These are phyloP conservation scores for Drosophila setifemur DNA, from an alignment of 1,140 invertebrate genomes.

Conservation along the genomic window DNA sequence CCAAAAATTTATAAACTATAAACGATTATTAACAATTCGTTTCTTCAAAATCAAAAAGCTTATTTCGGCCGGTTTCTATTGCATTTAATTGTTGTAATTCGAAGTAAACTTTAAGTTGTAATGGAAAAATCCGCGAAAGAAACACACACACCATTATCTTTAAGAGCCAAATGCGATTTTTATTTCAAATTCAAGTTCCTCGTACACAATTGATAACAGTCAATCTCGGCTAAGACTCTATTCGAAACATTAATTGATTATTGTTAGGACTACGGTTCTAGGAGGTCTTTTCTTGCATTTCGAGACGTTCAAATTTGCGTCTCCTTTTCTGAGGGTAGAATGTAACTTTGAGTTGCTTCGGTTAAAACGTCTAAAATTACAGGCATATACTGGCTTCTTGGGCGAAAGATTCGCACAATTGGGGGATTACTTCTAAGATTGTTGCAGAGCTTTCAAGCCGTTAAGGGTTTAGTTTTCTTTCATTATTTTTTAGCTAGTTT, in stretches of 20 bases:
- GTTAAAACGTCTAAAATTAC: constrained; percentile 58
- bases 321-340: constrained; percentile 31
- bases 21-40: no score
- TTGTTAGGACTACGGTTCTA: constrained; percentile 23
- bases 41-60: no score
- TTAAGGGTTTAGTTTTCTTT: background rate
- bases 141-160: background rate
- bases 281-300: constrained; percentile 34
- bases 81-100: no score
- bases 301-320: no score
- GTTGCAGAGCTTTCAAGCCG: background rate
- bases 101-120: no score
- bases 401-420: constrained; percentile 15
- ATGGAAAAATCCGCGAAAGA: no score
- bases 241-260: background rate
- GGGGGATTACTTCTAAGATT: constrained; percentile 15
- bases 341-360: background rate
- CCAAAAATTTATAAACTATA: no score
- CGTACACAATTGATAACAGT: constrained; percentile 60
- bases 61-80: no score
- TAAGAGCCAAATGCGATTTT: constrained; percentile 58
- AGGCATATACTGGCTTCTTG: constrained; percentile 69
- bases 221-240: constrained; percentile 10
- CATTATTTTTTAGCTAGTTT: background rate
- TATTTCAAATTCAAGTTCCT: constrained; percentile 60